A percentile compares a stretch with the other conserved stretches of the same genome.
phyloP scores from a whole-genome alignment of 2,797 vertebrate genomes.

The Hydrocynus forskahlii region DNA sequence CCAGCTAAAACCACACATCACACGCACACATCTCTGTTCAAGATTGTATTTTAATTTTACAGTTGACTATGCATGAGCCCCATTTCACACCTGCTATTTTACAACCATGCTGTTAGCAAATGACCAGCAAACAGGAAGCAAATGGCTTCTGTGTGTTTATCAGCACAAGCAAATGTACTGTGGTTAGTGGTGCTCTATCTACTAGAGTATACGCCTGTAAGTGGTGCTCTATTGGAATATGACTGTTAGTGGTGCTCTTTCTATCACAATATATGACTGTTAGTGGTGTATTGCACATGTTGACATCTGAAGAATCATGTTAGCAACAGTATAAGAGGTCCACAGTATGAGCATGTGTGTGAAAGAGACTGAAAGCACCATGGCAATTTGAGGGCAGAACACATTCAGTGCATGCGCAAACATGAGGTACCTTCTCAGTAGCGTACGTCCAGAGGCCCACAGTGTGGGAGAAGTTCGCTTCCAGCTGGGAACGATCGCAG shows the following conservation, averaged over 20 bases:
- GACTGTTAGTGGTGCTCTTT: neutral
- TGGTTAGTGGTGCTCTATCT: neutral
- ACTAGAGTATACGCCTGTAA: no score
- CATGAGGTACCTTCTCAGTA: conserved; percentile 88
- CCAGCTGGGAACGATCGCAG: conserved; percentile 89
- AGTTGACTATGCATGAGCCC: neutral
- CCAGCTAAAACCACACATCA: no score
- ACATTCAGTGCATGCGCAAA: neutral
- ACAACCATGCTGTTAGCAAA: neutral
- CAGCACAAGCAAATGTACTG: neutral
- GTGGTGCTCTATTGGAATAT: no score
- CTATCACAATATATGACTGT: neutral
- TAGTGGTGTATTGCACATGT: neutral
- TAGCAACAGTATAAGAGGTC: neutral
- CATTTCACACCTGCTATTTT: neutral
- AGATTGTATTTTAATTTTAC: neutral
- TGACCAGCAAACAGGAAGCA: neutral
- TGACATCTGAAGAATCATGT: neutral
- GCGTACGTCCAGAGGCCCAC: conserved; percentile 97
- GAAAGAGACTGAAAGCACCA: neutral
- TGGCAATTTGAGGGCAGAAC: neutral
- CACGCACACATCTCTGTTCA: neutral
- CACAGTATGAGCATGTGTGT: neutral
- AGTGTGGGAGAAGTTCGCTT: conserved; percentile 92
- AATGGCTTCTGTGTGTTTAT: neutral